These are phyloP conservation scores for Atrina japonica DNA, from an alignment of 2,888 invertebrate genomes.

Conservation along the genomic window DNA sequence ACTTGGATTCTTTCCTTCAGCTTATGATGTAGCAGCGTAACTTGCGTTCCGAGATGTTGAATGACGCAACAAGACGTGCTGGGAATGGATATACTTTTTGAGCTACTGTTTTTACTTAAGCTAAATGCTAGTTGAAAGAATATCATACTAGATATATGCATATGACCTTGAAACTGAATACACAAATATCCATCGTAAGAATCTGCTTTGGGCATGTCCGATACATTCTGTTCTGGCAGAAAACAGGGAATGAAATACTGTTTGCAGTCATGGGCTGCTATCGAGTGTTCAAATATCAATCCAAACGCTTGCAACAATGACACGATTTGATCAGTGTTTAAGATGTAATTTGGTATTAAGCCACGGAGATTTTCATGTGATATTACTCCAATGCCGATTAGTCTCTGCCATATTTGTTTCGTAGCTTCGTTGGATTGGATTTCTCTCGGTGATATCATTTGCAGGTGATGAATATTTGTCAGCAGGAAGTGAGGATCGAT, in stretches of 20 bases:
- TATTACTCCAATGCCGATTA: conserved; percentile 51
- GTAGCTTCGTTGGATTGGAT: conserved; percentile 45
- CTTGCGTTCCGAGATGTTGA: conserved; percentile 44
- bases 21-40: conserved; percentile 54
- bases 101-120: conserved; percentile 39
- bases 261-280: conserved; percentile 5
- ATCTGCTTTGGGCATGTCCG: conserved; percentile 34
- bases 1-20: conserved; percentile 59
- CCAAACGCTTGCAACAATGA: conserved; percentile 54
- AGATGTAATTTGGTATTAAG: conserved; percentile 24
- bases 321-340: conserved; percentile 37
- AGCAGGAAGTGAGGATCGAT: conserved; percentile 53
- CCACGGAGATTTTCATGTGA: conserved; percentile 36
- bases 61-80: conserved; percentile 43
- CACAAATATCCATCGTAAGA: conserved; percentile 50
- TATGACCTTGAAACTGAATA: conserved; percentile 51
- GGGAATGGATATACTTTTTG: conserved; percentile 41
- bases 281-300: conserved; percentile 46
- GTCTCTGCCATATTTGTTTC: conserved; percentile 50
- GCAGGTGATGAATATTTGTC: conserved; percentile 34
- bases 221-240: conserved; percentile 37
- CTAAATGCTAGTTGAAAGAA: conserved; percentile 52
- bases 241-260: conserved; percentile 60
- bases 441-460: conserved; percentile 33
- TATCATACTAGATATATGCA: conserved; percentile 52